Evolutionary conservation across 1,140 invertebrate species (phyloP).

Genomic region (Neodiprion lecontei): DNA sequence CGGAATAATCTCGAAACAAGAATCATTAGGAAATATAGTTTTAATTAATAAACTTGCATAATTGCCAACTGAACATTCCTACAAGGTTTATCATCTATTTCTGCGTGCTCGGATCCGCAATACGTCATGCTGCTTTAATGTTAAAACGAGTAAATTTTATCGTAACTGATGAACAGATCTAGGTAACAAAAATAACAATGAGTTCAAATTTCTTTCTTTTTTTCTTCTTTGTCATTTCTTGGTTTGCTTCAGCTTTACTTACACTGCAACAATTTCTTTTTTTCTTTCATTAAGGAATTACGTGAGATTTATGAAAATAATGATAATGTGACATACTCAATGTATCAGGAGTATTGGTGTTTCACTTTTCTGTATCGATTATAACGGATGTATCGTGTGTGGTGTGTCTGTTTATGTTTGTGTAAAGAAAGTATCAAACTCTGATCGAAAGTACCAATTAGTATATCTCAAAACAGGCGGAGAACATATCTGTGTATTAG

Average conservation of each 20-base stretch:
- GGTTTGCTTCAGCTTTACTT: not conserved
- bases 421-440: not conserved
- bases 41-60: not conserved
- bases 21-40: slow-evolving; percentile 2
- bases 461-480: not conserved
- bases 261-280: not conserved
- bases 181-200: not conserved
- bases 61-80: not conserved
- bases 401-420: not conserved
- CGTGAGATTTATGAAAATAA: not conserved
- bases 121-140: not conserved
- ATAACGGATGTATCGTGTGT: no score
- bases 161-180: not conserved
- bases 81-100: not conserved
- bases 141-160: not conserved
- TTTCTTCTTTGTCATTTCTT: not conserved
- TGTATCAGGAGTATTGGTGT: no score
- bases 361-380: no score
- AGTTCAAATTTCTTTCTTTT: not conserved
- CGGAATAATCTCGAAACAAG: not conserved
- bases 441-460: not conserved
- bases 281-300: not conserved
- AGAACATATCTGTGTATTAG: not conserved
- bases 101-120: not conserved
- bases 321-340: not conserved